Conservation (phyloP, 2,113 vertebrate species). For the Ascaphus truei region DNA sequence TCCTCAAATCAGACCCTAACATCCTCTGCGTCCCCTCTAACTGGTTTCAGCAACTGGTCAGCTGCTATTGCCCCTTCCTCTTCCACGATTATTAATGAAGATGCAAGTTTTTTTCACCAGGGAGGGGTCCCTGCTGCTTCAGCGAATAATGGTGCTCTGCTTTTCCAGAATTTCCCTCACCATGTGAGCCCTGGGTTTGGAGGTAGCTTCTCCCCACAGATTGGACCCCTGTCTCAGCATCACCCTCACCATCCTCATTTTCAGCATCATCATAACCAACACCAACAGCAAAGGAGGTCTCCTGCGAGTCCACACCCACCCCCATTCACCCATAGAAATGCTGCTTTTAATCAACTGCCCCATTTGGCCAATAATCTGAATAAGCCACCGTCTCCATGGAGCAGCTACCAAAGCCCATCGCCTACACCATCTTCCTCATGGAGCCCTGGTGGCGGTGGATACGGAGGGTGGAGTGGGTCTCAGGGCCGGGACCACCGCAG, state of each 20-base stretch:
- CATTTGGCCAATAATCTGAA: constrained; percentile 90
- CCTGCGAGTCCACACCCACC: constrained; percentile 92
- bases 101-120: constrained; percentile 93
- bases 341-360: constrained; percentile 92
- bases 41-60: constrained; percentile 97
- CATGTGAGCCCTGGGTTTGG: constrained; percentile 93
- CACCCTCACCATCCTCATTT: constrained; percentile 93
- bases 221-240: constrained; percentile 93
- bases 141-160: constrained; percentile 87
- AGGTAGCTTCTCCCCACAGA: constrained; percentile 93
- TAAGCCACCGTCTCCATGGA: constrained; percentile 96
- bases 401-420: constrained; percentile 95
- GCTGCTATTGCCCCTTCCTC: constrained; percentile 90
- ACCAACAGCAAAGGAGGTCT: constrained; percentile 93
- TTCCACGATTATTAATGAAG: constrained; percentile 90
- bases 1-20: constrained; percentile 85
- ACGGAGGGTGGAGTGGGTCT: constrained; percentile 91
- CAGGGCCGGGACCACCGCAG: constrained; percentile 92
- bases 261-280: constrained; percentile 93
- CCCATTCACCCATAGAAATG: constrained; percentile 90
- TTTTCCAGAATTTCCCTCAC: constrained; percentile 97
- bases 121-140: constrained; percentile 82
- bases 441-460: constrained; percentile 90
- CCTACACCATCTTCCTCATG: constrained; percentile 92
- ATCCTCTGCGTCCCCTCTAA: constrained; percentile 88